phyloP scores from a whole-genome alignment of 2,797 vertebrate genomes.

The Semaprochilodus insignis region DNA sequence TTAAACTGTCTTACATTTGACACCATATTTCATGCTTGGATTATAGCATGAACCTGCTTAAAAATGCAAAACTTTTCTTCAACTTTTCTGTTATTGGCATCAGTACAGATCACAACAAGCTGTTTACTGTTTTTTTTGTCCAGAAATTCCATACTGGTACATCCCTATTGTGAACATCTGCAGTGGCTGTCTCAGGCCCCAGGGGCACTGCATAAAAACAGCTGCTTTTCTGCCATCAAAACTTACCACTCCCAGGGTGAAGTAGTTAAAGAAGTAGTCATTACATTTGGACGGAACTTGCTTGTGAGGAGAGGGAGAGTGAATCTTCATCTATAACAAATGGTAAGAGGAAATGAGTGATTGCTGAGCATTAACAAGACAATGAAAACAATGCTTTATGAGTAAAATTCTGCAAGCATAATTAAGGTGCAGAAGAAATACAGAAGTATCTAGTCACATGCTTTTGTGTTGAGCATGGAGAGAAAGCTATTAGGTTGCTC shows the following conservation, averaged over 20 bases:
- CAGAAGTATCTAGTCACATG: not conserved
- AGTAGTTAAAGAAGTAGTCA: constrained; percentile 99
- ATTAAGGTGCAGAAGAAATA: not conserved
- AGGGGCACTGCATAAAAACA: not conserved
- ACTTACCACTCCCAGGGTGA: constrained; percentile 98
- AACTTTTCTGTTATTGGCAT: too few relatives aligned
- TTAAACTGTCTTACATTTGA: too few relatives aligned
- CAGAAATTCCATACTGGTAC: too few relatives aligned
- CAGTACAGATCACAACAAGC: too few relatives aligned
- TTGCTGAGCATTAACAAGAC: not conserved
- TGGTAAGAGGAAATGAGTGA: not conserved
- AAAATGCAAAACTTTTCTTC: too few relatives aligned
- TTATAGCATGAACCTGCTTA: too few relatives aligned
- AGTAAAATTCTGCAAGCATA: not conserved
- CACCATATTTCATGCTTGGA: too few relatives aligned
- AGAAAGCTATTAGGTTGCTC: not conserved
- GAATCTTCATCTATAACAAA: constrained; percentile 93
- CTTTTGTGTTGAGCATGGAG: not conserved
- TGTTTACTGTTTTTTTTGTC: too few relatives aligned
- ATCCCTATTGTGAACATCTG: not conserved
- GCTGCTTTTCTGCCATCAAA: not conserved
- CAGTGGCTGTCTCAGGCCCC: not conserved
- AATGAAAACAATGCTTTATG: not conserved
- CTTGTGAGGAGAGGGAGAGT: constrained; percentile 98
- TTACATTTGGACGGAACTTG: constrained; percentile 99